A percentile compares a stretch with the other conserved stretches of the same genome.
These are phyloP conservation scores for Micropoecilia bifurca DNA, from an alignment of 2,797 vertebrate species.

Conservation along the genomic window DNA sequence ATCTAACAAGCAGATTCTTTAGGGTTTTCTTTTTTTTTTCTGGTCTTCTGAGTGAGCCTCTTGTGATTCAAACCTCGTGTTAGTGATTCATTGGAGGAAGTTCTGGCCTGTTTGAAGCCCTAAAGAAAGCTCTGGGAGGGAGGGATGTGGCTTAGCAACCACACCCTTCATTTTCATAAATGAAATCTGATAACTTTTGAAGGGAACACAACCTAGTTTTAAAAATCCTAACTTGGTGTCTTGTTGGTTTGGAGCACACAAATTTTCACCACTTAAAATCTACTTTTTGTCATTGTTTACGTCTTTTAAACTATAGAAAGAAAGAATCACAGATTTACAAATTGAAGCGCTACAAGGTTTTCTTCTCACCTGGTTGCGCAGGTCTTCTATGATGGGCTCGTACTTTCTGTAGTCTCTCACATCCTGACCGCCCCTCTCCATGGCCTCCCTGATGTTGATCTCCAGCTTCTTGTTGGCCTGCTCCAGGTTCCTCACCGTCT, in stretches of 20 bases:
- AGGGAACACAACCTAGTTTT: constrained; percentile 14
- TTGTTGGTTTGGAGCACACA: not conserved
- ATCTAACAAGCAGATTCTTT: constrained; percentile 43
- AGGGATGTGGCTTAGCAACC: constrained; percentile 58
- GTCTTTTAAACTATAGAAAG: not conserved
- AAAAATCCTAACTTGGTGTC: not conserved
- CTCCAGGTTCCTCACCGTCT: constrained; percentile 88
- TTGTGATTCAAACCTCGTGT: constrained; percentile 45
- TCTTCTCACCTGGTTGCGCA: constrained; percentile 84
- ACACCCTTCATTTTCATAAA: constrained; percentile 77
- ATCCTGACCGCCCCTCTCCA: constrained; percentile 87
- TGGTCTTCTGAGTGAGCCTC: constrained; percentile 25
- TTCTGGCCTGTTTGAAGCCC: constrained; percentile 40
- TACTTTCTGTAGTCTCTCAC: constrained; percentile 86
- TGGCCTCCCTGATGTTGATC: constrained; percentile 85
- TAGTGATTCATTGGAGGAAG: constrained; percentile 69
- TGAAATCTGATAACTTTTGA: constrained; percentile 66
- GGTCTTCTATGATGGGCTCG: constrained; percentile 85
- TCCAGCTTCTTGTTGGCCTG: constrained; percentile 87
- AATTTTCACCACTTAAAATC: constrained; percentile 5
- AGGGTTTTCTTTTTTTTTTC: constrained; percentile 55
- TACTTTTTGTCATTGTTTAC: not conserved
- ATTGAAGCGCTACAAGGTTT: not conserved
- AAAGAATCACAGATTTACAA: not conserved
- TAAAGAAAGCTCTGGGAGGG: constrained; percentile 40